These are phyloP conservation scores for Protobothrops flavoviridis DNA, from an alignment of 2,113 vertebrate species.

Conservation along the genomic window DNA sequence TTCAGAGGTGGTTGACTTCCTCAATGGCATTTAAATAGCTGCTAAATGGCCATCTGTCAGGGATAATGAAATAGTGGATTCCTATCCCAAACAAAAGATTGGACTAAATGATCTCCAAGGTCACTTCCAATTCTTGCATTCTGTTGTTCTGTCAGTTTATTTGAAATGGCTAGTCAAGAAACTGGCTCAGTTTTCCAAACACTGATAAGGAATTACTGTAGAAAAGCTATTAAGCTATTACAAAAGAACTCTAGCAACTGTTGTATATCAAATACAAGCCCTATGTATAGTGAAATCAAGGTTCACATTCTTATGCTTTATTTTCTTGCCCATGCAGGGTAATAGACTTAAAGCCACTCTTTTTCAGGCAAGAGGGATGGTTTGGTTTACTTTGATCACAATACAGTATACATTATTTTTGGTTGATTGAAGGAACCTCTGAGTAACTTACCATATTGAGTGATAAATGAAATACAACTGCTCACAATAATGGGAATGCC, in stretches of 20 bases:
- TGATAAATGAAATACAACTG: conserved; percentile 96
- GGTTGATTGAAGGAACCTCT: fast-evolving
- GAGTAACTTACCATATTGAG: conserved; percentile 85
- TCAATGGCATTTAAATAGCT: neutral
- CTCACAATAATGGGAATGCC: conserved; percentile 97
- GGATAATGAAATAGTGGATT: neutral
- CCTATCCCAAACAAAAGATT: neutral
- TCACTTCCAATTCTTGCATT: neutral
- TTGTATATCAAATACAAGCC: too few species aligned
- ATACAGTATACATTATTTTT: neutral
- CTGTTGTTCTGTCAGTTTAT: neutral
- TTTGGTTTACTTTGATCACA: neutral
- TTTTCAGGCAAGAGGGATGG: neutral
- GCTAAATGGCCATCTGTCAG: neutral
- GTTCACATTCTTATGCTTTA: too few species aligned
- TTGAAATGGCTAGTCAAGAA: neutral
- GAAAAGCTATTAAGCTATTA: neutral
- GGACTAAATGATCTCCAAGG: neutral
- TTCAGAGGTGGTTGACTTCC: neutral
- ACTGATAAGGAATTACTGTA: neutral
- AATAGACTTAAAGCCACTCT: neutral
- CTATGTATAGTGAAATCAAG: too few species aligned
- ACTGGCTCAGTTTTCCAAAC: neutral
- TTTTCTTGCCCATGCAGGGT: neutral
- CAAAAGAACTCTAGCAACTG: neutral